Base-by-base conservation (phyloP, 2,113 vertebrate species). In the Epinephelus moara region DNA sequence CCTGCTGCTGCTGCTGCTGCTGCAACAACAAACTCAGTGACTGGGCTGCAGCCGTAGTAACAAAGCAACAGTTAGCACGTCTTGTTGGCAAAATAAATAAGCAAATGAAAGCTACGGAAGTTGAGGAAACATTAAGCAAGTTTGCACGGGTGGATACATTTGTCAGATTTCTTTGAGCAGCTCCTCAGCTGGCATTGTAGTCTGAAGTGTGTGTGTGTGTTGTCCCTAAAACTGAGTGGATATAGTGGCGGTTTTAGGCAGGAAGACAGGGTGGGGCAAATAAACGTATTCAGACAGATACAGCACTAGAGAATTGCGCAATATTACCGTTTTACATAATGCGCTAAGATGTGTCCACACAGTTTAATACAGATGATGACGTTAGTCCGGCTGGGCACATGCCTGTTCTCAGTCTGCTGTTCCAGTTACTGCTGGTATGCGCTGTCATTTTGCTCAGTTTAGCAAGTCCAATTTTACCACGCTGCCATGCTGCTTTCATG, bases 1-100 rank as follows among this genome's bases (percentile, higher is more conserved):
- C 7, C 6, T 61, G 15, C 2, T 27, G 6, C 0, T 12, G 13
- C n/a, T 0, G 4, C 6, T 61, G 15, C 2, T 27, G 6, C 0
- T 12, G 13, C n/a, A 27, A 18, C 13, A 25, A 73, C 3, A 19
- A 15, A 23, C n/a, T 15, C 0, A 1, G 13, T 49, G 64, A 67
- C 23, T 18, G 19, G 18, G 40, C 11, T 23, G 15, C 13, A n/a
- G n/a, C 2, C 15, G 2, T 0, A 6, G 10, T 6, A 37, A 63
- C 6, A 14, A 53, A n/a, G 15, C 4, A 0, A 25, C 13, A 2
- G 3, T 15, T 4, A 23, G 25, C 3, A 25, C 25, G 9, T 27
- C 5, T 49, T 25, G 8, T 10, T 25, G 14, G 11, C 5, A 4
- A 45, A 53, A 56, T 10, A 52, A 18, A 21, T 4, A 21, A 49